Base-by-base conservation (phyloP, 2,113 vertebrate species). In the Heterotis niloticus region DNA sequence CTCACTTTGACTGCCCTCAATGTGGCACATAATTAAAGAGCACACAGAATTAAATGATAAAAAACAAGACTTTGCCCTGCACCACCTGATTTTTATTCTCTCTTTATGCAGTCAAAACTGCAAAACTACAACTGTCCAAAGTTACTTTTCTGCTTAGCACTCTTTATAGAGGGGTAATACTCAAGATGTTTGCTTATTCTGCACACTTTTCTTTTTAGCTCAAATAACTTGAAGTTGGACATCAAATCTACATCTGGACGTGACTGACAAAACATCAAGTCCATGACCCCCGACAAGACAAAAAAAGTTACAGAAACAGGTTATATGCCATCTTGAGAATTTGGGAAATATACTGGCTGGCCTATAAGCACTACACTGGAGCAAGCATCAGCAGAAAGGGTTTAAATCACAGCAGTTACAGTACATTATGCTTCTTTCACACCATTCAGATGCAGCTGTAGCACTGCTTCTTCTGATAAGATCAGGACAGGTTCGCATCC, bases 361-460 rank as follows among this genome's bases (percentile, higher is more conserved):
- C 16, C 20, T 23, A 13, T 57, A 74, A 26, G 5, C 12, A n/a
- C 16, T 74, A 57, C 26, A 74, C 23, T 51, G 7, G 34, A 4
- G 7, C 34, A 44, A 74, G 71, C 71, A n/a, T 57, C 34, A 54
- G 71, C 56, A 74, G 57, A 72, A 51, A 57, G 71, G 34, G 71
- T 74, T 74, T 52, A 59, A 74, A 16, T 74, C 69, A 57, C 71
- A 12, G 23, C 71, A 57, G 52, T 23, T 57, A 24, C 57, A 14
- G 26, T 74, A 23, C 57, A 14, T 59, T 74, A 23, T n/a, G 17
- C 18, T 1, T 5, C 64, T 54, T 54, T 72, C 24, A 52, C 12
- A 4, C 44, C 34, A 44, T 44, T 44, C 34, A 44, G 34, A 44
- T 44, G 34, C 34, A 44, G 34, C 34, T 44, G 7, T 44, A 44